Conservation (phyloP, 1,140 invertebrate genomes). For the Sogatella furcifera region DNA sequence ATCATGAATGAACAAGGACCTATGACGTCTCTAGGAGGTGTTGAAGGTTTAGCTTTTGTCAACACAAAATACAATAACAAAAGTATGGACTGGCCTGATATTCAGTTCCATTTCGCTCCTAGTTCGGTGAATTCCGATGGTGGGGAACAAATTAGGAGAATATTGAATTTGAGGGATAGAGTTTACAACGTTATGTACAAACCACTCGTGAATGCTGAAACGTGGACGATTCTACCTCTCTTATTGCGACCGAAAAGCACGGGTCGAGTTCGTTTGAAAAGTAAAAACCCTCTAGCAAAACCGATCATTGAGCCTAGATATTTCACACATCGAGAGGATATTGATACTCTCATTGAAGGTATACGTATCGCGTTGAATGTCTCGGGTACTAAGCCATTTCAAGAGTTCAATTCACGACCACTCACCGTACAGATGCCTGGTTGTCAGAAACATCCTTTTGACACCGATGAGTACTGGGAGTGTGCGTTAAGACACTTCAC, state of each 20-base stretch:
- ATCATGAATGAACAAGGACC: conserved; percentile 65
- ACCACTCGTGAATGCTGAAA: conserved; percentile 61
- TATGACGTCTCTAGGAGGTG: conserved; percentile 62
- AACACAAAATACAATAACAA: conserved; percentile 71
- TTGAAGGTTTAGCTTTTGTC: conserved; percentile 73
- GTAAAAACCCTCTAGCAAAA: conserved; percentile 63
- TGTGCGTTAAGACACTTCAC: conserved; percentile 71
- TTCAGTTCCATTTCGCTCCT: conserved; percentile 78
- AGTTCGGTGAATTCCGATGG: conserved; percentile 71
- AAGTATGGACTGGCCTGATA: conserved; percentile 63
- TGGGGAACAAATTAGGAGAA: conserved; percentile 61
- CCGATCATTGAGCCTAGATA: conserved; percentile 90
- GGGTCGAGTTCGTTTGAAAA: conserved; percentile 68
- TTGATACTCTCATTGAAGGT: conserved; percentile 63
- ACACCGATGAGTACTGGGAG: conserved; percentile 76
- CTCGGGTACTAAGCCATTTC: conserved; percentile 66
- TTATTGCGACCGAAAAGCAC: conserved; percentile 70
- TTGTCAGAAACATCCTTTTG: conserved; percentile 48
- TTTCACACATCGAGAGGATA: conserved; percentile 67
- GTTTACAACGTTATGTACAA: conserved; percentile 80
- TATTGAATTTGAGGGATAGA: conserved; percentile 61
- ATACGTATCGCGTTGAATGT: conserved; percentile 71
- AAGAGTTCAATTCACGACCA: conserved; percentile 64
- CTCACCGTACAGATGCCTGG: conserved; percentile 69
- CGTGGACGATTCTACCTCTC: conserved; percentile 72